Base-by-base conservation (phyloP, 2,888 invertebrate genomes). In the Charanyca ferruginea region DNA sequence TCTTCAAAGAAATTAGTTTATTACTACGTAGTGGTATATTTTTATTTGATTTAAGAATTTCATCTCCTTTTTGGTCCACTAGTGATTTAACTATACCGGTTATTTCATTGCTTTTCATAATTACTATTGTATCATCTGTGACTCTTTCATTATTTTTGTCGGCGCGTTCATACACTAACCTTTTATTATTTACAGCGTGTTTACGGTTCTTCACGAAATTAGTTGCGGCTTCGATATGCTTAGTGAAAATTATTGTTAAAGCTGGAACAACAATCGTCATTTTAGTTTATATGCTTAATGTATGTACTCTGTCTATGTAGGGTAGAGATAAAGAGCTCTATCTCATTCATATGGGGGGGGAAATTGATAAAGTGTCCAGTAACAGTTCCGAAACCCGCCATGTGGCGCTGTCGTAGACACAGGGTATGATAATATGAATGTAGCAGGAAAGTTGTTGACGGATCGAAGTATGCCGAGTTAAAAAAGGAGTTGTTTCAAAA, bases 191-290 rank as follows among this genome's bases (percentile, higher is more conserved):
- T 2, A 4, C 3, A 9, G 8, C 11, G 9, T 35, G 16, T 13
- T 8, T 7, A 1, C 11, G 4, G 0, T 16, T 25, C 16, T 23
- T 20, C 1, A n/a, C 11, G 0, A 41, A n/a, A 41, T 20, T 4
- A 16, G 3, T 20, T 25, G 5, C 45, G 3, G 45, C 7, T 41
- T 72, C 28, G 6, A 18, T 35, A 41, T 32, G 32, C 11, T 32
- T 32, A 3, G 9, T 51, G 28, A 20, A n/a, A 41, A 67, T 41
- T 9, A 51, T 52, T 62, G 45, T 32, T 8, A 67, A 6, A 32
- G 9, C 67, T 67, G 63, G 35, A 32, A 23, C 20, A 51, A 20
- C 9, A 4, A n/a, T 16, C 13, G 45, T 22, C 22, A 47, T 16
- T 16, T 47, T 16, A 16, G 6, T 23, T 23, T n/a, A n/a, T n/a